Base-by-base conservation (phyloP, 1,140 invertebrate species). In the Medauroidea extradentata region DNA sequence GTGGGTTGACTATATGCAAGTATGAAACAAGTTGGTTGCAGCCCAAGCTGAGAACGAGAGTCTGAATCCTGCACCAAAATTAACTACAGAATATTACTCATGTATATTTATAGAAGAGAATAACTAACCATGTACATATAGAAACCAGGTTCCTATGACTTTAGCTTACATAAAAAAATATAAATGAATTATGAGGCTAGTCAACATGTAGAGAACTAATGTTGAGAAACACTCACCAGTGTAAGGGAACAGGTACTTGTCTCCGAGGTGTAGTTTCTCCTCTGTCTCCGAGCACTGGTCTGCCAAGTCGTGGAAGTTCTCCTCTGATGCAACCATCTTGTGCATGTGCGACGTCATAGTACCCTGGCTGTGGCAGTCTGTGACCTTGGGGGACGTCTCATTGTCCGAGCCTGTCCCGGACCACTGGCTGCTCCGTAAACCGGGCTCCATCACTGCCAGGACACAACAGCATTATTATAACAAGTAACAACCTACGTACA, bases 241-340 rank as follows among this genome's bases (percentile, higher is more conserved):
- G 64, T 89, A 90, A 0, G 87, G 87, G 65, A 89, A 90, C 51
- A 86, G 71, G 72, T 90, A 91, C 73, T 89, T 89, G 63, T 90
- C 88, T 52, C 85, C 85, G 8, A 85, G 67, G 56, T 84, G 83
- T 69, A 84, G 82, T 63, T 87, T 87, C 42, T 90, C 87, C 1
- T 88, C 88, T 1, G 81, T 79, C 59, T 90, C 88, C 0, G 87
- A 88, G 69, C 82, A 76, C 14, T 83, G 71, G 61, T 86, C 85
- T 14, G 70, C 71, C 61, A 80, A 81, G 9, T 84, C 81, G 41
- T 82, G 73, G 56, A 85, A 76, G 82, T 86, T 77, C 69, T 83
- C 69, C 71, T 84, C 65, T 67, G 80, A 66, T 74, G 16, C 73
- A 71, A 62, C 85, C 82, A 66, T 81, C 75, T 69, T 85, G 79